phyloP scores from a whole-genome alignment of 2,888 invertebrate species.

The Resseliella maxima region DNA sequence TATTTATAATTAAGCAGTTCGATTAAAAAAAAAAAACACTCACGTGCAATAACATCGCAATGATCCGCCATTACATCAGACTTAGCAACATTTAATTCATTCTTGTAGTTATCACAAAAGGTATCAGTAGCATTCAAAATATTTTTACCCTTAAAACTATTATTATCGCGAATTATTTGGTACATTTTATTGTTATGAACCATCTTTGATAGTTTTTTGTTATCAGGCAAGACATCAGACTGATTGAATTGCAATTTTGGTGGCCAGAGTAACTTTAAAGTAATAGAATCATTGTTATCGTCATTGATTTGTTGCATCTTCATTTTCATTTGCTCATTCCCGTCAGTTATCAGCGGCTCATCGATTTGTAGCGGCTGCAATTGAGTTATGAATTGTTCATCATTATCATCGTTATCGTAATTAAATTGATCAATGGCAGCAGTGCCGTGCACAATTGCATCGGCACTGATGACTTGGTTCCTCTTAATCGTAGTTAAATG shows the following conservation, averaged over 20 bases:
- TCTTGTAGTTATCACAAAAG: constrained; percentile 56
- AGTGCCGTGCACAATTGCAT: constrained; percentile 21
- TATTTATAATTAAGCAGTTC: too few species aligned
- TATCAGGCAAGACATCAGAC: constrained; percentile 57
- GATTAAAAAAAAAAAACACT: neutral
- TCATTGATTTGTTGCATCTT: constrained; percentile 53
- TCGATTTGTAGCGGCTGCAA: neutral
- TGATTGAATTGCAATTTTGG: constrained; percentile 53
- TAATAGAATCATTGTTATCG: constrained; percentile 51
- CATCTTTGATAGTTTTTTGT: constrained; percentile 55
- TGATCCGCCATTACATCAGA: constrained; percentile 45
- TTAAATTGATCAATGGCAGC: constrained; percentile 14
- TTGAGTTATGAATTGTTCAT: constrained; percentile 44
- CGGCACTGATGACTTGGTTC: constrained; percentile 1
- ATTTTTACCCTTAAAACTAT: constrained; percentile 52
- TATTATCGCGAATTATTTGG: constrained; percentile 55
- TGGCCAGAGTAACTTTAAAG: constrained; percentile 53
- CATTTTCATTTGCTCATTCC: neutral
- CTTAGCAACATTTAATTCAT: constrained; percentile 56
- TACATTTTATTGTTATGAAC: constrained; percentile 54
- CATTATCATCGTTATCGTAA: constrained; percentile 29
- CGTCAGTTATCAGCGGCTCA: neutral
- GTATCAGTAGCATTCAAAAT: constrained; percentile 34
- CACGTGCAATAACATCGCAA: neutral
- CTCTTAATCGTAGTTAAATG: constrained; percentile 32